Evolutionary conservation across 2,113 vertebrate species (phyloP).

Genomic region (Struthidea cinerea): DNA sequence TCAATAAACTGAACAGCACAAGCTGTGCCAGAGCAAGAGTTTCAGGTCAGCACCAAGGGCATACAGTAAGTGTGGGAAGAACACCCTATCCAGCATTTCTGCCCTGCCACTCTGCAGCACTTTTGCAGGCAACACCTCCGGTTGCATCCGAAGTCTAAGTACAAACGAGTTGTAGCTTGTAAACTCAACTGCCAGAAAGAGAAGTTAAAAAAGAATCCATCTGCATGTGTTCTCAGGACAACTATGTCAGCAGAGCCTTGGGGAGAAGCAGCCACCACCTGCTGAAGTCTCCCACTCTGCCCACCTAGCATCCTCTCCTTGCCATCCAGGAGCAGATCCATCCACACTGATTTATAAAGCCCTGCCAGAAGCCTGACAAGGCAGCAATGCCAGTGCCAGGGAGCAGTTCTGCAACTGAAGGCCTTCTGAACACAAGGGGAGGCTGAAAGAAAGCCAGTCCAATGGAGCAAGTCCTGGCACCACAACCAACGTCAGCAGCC

Average conservation of each 20-base stretch:
- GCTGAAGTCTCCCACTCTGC: not conserved
- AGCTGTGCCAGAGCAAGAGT: not conserved
- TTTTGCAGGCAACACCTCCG: not conserved
- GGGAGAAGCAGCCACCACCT: not conserved
- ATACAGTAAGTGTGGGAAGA: not conserved
- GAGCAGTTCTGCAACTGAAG: not conserved
- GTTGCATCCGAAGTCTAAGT: not conserved
- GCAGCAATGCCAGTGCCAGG: not conserved
- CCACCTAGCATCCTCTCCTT: not conserved
- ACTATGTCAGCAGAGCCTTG: not conserved
- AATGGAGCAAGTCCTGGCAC: not conserved
- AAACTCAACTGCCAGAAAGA: not conserved
- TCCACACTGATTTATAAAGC: not conserved
- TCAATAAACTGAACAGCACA: not conserved
- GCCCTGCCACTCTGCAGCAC: not conserved
- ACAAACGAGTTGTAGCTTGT: not conserved
- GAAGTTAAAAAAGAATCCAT: not conserved
- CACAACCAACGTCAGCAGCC: rapidly evolving
- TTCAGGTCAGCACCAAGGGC: not conserved
- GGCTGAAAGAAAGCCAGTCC: not conserved
- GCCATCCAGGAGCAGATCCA: not conserved
- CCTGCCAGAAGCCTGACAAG: not conserved
- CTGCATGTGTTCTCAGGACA: not conserved
- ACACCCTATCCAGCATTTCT: not conserved
- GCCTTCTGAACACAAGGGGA: not conserved